Conservation (phyloP, 2,113 vertebrate genomes). For the Percina caprodes region DNA sequence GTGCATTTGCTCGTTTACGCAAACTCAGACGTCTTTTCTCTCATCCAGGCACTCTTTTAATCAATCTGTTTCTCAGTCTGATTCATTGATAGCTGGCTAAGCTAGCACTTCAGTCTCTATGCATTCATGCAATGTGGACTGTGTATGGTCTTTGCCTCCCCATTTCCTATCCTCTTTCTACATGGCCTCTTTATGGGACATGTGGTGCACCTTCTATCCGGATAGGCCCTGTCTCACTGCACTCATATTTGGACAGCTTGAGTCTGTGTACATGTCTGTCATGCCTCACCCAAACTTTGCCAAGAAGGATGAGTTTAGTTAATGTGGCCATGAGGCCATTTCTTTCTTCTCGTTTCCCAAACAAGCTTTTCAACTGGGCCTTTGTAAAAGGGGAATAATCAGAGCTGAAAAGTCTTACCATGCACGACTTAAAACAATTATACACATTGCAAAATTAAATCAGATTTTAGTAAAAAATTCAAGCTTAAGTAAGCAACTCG, state of each 20-base stretch:
- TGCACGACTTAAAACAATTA: slow-evolving; percentile 1
- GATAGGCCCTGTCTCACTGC: slow-evolving; percentile 62
- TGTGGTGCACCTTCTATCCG: slow-evolving; percentile 73
- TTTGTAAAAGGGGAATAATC: slow-evolving; percentile 18
- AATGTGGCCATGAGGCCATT: slow-evolving; percentile 57
- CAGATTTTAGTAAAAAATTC: slow-evolving; percentile 1
- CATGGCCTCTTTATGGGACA: slow-evolving; percentile 77
- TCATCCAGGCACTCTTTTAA: slow-evolving; percentile 37
- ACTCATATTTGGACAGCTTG: slow-evolving; percentile 86
- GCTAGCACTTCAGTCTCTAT: slow-evolving; percentile 33
- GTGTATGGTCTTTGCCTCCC: slow-evolving; percentile 48
- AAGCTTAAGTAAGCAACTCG: background rate
- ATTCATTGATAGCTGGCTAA: slow-evolving; percentile 29
- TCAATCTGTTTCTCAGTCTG: slow-evolving; percentile 18
- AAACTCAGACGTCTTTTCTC: slow-evolving; percentile 38
- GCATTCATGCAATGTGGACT: slow-evolving; percentile 51
- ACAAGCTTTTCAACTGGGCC: slow-evolving; percentile 40
- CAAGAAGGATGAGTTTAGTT: slow-evolving; percentile 82
- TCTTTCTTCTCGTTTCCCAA: slow-evolving; percentile 38
- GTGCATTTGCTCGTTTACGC: slow-evolving; percentile 63
- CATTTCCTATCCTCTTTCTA: slow-evolving; percentile 52
- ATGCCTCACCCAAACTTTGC: slow-evolving; percentile 75
- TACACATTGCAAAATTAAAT: slow-evolving; percentile 21
- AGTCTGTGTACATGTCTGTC: slow-evolving; percentile 83
- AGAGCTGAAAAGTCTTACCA: background rate